Conservation (phyloP, 2,113 vertebrate genomes). For the Rhynchomys soricoides region DNA sequence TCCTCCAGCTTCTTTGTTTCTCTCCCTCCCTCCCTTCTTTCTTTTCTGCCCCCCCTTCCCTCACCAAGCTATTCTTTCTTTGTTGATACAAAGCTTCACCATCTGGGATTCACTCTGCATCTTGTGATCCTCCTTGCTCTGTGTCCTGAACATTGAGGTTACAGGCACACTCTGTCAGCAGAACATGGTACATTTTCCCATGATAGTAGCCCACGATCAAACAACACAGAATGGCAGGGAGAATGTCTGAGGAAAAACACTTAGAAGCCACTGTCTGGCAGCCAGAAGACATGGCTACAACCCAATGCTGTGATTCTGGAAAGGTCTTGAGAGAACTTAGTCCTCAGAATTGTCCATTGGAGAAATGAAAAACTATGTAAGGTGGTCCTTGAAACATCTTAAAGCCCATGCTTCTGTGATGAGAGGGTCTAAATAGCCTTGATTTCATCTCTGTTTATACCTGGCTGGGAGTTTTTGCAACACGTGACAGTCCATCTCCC, state of each 20-base stretch:
- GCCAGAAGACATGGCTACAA: background rate
- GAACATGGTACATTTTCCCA: background rate
- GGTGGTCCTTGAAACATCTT: too few relatives aligned
- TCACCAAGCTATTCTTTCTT: background rate
- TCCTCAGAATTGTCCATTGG: background rate
- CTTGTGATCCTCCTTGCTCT: background rate
- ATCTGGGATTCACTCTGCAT: background rate
- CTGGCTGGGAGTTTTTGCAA: background rate
- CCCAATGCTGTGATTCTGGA: background rate
- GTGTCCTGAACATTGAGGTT: background rate
- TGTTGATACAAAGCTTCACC: background rate
- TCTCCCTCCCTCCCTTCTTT: too few relatives aligned
- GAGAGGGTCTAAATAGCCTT: background rate
- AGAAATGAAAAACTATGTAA: background rate
- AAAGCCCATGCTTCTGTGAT: background rate
- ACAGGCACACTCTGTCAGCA: background rate
- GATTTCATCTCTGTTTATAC: background rate
- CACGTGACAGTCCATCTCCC: background rate
- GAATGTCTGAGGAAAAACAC: background rate
- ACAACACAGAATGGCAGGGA: background rate
- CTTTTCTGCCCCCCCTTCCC: background rate
- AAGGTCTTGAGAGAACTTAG: background rate
- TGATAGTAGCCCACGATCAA: background rate
- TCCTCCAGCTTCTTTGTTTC: fast-evolving
- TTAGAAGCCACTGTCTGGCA: background rate